These are phyloP conservation scores for Suricata suricatta DNA, from an alignment of 2,113 vertebrate species.

Conservation along the genomic window DNA sequence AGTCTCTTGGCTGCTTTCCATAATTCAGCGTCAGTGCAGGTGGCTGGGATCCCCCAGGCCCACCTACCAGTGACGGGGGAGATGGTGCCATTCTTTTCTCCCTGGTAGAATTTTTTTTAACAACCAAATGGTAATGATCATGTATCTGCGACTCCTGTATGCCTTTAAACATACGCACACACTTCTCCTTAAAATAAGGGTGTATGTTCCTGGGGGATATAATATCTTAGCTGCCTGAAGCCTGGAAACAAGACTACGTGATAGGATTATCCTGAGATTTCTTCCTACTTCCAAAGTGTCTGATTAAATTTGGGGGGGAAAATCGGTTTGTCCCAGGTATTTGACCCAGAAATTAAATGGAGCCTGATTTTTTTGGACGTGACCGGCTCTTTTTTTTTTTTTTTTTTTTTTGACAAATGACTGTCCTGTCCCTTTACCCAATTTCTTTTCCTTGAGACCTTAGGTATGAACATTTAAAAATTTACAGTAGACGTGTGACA, in stretches of 20 bases:
- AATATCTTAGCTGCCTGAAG: neutral
- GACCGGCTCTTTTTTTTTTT: neutral
- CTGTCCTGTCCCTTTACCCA: neutral
- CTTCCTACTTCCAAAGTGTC: neutral
- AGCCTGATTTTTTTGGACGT: neutral
- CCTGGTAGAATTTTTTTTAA: neutral
- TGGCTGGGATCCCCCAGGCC: constrained; percentile 4
- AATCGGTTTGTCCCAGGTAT: neutral
- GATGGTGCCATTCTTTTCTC: neutral
- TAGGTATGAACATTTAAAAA: constrained; percentile 3
- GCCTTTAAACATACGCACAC: neutral
- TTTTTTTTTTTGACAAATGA: neutral
- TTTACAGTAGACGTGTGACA: neutral
- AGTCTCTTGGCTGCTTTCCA: constrained; percentile 10
- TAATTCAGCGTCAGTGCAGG: neutral
- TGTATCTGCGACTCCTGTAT: neutral
- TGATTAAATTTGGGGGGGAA: neutral
- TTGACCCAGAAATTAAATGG: no score
- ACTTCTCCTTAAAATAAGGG: neutral
- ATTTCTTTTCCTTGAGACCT: neutral
- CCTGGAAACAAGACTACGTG: neutral
- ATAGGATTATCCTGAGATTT: neutral
- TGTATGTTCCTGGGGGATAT: neutral
- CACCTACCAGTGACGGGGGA: neutral
- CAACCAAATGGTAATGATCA: neutral